Conservation (phyloP, 2,113 vertebrate genomes). For the Cyanocitta stelleri region DNA sequence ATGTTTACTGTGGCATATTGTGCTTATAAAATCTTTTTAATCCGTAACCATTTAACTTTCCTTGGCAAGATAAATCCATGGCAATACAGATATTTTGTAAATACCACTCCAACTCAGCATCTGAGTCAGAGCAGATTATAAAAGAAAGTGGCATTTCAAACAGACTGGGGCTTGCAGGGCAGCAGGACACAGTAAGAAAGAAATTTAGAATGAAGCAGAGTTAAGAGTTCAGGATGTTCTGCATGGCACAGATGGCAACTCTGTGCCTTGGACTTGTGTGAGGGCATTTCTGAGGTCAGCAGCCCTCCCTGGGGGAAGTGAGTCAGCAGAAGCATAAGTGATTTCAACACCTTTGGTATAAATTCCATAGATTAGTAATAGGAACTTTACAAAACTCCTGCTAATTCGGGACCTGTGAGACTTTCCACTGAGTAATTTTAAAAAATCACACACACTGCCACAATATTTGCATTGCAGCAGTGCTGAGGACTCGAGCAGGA, state of each 20-base stretch:
- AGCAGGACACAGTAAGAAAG: neutral
- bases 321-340: slow-evolving; percentile 19
- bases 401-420: neutral
- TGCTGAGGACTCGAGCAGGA: neutral
- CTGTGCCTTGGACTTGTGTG: neutral
- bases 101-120: slow-evolving; percentile 4
- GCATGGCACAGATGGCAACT: neutral
- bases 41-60: slow-evolving; percentile 65
- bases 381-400: neutral
- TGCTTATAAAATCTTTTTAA: slow-evolving; percentile 66
- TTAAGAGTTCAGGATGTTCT: neutral
- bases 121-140: slow-evolving; percentile 17
- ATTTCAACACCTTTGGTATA: slow-evolving; percentile 50
- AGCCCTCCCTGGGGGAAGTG: slow-evolving; percentile 5
- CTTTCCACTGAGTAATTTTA: neutral
- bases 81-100: slow-evolving; percentile 50
- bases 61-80: slow-evolving; percentile 42
- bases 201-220: neutral
- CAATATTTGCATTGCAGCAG: neutral
- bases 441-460: neutral
- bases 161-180: neutral
- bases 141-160: neutral
- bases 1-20: slow-evolving; percentile 42
- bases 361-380: slow-evolving; percentile 29
- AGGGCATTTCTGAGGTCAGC: slow-evolving; percentile 33